These are phyloP conservation scores for Channallabes apus DNA, from an alignment of 2,797 vertebrate species.

Conservation along the genomic window DNA sequence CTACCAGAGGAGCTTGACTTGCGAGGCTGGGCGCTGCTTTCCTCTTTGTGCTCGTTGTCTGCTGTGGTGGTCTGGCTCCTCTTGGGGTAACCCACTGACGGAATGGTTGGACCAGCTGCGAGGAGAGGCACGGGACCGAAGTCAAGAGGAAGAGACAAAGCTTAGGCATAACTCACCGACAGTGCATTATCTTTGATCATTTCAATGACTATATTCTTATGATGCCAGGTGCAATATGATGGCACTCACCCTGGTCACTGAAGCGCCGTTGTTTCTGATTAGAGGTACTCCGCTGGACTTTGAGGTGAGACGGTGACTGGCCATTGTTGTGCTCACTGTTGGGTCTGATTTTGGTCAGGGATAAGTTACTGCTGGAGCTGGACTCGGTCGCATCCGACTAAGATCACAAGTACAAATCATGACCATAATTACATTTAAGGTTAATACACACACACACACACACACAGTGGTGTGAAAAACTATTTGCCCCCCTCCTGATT, in stretches of 20 bases:
- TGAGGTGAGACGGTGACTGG: slow-evolving; percentile 86
- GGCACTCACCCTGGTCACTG: slow-evolving; percentile 86
- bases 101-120: slow-evolving; percentile 81
- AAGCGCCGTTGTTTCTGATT: slow-evolving; percentile 90
- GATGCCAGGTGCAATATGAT: not conserved
- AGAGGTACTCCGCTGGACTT: slow-evolving; percentile 82
- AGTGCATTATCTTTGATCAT: too few relatives aligned
- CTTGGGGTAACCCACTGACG: slow-evolving; percentile 80
- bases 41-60: slow-evolving; percentile 77
- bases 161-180: not conserved
- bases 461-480: too few relatives aligned
- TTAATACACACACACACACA: too few relatives aligned
- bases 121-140: not conserved
- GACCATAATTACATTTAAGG: not conserved
- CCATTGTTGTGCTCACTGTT: slow-evolving; percentile 82
- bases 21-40: slow-evolving; percentile 75
- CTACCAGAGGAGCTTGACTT: slow-evolving; percentile 76
- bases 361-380: slow-evolving; percentile 87
- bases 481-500: too few relatives aligned
- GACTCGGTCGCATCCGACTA: slow-evolving; percentile 89
- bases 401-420: not conserved
- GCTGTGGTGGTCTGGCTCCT: slow-evolving; percentile 83
- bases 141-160: not conserved
- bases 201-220: not conserved
- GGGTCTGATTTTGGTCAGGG: slow-evolving; percentile 83